phyloP scores from a whole-genome alignment of 2,797 vertebrate species.

The Coregonus suidteri region DNA sequence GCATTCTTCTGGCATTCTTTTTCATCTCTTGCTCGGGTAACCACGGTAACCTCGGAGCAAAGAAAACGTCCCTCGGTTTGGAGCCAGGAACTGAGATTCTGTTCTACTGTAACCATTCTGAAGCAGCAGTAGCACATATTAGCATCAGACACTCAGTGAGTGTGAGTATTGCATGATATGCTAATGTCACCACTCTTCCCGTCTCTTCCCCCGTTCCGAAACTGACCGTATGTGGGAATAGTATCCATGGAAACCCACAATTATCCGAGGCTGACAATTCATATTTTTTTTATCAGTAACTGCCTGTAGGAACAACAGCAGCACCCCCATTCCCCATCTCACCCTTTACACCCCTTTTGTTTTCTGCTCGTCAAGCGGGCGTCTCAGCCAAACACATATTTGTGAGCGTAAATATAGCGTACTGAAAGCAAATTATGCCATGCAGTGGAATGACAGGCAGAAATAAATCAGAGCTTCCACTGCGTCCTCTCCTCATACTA shows the following conservation, averaged over 20 bases:
- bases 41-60: slow-evolving; percentile 5
- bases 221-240: slow-evolving; percentile 38
- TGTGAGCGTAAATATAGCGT: slow-evolving; percentile 47
- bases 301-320: slow-evolving; percentile 7
- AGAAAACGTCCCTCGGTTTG: background rate
- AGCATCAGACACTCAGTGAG: background rate
- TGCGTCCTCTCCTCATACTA: background rate
- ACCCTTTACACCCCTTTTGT: slow-evolving; percentile 34
- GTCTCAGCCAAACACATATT: slow-evolving; percentile 27
- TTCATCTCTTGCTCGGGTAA: slow-evolving; percentile 3
- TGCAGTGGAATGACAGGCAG: slow-evolving; percentile 16
- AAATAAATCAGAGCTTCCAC: slow-evolving; percentile 31
- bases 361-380: slow-evolving; percentile 27
- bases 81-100: background rate
- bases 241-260: slow-evolving; percentile 71
- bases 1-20: background rate
- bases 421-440: slow-evolving; percentile 28
- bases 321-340: background rate
- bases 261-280: slow-evolving; percentile 69
- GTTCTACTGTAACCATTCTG: slow-evolving; percentile 8
- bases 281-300: slow-evolving; percentile 61
- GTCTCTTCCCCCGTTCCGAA: slow-evolving; percentile 33
- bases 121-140: background rate
- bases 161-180: background rate
- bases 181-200: slow-evolving; percentile 16